A percentile compares a stretch with the other conserved stretches of the same genome.
Conservation (phyloP, 1,140 invertebrate genomes). For the Prorops nasuta region DNA sequence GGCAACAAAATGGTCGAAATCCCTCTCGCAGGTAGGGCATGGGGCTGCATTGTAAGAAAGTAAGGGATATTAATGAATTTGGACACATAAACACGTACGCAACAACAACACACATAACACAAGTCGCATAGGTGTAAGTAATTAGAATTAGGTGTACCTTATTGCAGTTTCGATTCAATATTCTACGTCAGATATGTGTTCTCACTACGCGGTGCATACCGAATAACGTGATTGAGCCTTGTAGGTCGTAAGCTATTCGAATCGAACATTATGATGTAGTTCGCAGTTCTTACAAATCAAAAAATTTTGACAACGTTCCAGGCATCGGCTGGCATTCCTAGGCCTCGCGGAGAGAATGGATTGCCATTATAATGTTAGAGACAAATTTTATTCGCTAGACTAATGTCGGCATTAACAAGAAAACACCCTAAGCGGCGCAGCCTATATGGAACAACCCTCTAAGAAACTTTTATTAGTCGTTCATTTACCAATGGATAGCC, state of each 20-base stretch:
- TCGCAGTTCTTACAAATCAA: not conserved
- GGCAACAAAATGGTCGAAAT: conserved; percentile 13
- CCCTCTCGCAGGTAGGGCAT: conserved; percentile 30
- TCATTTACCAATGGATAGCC: no score
- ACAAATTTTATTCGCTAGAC: not conserved
- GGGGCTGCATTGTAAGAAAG: conserved; percentile 35
- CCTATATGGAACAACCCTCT: no score
- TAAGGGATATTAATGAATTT: conserved; percentile 18
- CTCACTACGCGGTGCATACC: conserved; percentile 19
- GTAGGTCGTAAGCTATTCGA: conserved; percentile 29
- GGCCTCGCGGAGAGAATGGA: not conserved
- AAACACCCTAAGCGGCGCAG: no score
- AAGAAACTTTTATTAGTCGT: no score
- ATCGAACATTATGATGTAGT: conserved; percentile 7
- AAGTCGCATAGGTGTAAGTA: conserved; percentile 34
- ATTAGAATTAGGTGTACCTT: conserved; percentile 29
- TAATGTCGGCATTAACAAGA: not conserved
- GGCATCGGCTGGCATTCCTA: not conserved
- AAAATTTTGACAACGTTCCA: not conserved
- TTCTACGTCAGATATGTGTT: conserved; percentile 26
- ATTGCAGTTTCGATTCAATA: conserved; percentile 25
- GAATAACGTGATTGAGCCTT: conserved; percentile 35
- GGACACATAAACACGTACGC: no score
- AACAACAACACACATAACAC: no score
- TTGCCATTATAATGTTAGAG: not conserved